Base-by-base conservation (phyloP, 64 coral and sea anemone genomes). In the Actinia tenebrosa region DNA sequence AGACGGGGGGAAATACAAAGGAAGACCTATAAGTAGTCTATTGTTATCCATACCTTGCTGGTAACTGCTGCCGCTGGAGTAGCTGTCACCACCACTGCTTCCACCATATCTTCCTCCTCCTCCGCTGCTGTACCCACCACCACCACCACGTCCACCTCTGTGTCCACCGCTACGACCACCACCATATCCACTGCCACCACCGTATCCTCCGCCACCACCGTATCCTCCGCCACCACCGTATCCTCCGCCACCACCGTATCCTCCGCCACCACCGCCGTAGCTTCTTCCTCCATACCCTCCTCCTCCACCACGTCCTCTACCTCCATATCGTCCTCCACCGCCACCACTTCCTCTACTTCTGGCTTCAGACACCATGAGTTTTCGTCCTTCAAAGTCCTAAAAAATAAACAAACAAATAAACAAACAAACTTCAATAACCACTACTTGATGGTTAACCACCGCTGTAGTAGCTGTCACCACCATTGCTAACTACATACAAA, bases 281-380 rank as follows among this genome's bases (percentile, higher is more conserved):
- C 25, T 25, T 58, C 86, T 20, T 27, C 54, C 47, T 71, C 44
- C 50, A 42, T 79, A 79, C 17, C 86, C 75, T 42, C 87, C 77
- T 50, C 87, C 54, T 37, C 30, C 30, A 37, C 30, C 30, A 14
- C 87, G 55, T 46, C 78, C 27, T 4, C 87, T 59, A 19, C 75
- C 58, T 22, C 87, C 62, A 16, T 27, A 80, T 37, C 87, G 52
- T 23, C 87, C 78, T 62, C 58, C 14, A 63, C 75, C 53, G 22
- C 79, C 79, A 26, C 80, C 88, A 46, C 80, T 22, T 37, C 88
- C 52, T 23, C 59, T 79, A 27, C 80, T n/a, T 17, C 54, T 89
- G n/a, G 88, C 88, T 84, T 43, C 71, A 20, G 88, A 60, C 22
- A 89, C 88, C 30, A 25, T 84, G 5, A 89, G 71, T 5, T 22